Evolutionary conservation across 2,797 vertebrate genomes (phyloP).

Genomic region (Momotus momota): DNA sequence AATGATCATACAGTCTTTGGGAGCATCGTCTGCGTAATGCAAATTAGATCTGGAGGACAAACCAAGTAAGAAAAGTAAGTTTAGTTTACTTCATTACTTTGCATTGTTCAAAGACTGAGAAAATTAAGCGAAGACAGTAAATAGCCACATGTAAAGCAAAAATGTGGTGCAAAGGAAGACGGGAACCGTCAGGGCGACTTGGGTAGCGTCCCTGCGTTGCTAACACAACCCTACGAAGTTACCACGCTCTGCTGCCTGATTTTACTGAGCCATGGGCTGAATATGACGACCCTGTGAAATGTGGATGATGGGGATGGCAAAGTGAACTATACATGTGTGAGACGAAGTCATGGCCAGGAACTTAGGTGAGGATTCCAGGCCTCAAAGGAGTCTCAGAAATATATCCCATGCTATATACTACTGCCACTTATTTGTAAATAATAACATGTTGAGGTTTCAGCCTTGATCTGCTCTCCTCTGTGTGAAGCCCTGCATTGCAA

Average conservation of each 20-base stretch:
- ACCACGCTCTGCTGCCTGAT: neutral
- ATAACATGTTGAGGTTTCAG: neutral
- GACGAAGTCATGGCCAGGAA: neutral
- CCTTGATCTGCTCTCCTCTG: neutral
- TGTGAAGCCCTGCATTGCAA: neutral
- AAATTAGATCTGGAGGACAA: slow-evolving; percentile 56
- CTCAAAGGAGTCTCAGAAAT: neutral
- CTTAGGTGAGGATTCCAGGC: neutral
- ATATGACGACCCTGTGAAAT: accelerated
- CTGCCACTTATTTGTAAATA: neutral
- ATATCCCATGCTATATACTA: neutral
- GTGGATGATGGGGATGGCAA: neutral
- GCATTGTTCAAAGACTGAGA: neutral
- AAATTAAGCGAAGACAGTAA: neutral
- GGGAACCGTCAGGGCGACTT: neutral
- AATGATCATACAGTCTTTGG: slow-evolving; percentile 57
- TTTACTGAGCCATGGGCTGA: neutral
- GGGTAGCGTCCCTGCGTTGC: accelerated
- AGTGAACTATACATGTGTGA: neutral
- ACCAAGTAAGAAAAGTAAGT: slow-evolving; percentile 3
- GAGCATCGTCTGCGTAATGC: slow-evolving; percentile 49
- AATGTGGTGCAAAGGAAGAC: neutral
- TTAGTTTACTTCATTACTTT: neutral
- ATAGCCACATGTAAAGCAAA: neutral
- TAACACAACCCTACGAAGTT: neutral